Evolutionary conservation across 2,113 vertebrate genomes (phyloP).

Genomic region (Pundamilia nyererei): DNA sequence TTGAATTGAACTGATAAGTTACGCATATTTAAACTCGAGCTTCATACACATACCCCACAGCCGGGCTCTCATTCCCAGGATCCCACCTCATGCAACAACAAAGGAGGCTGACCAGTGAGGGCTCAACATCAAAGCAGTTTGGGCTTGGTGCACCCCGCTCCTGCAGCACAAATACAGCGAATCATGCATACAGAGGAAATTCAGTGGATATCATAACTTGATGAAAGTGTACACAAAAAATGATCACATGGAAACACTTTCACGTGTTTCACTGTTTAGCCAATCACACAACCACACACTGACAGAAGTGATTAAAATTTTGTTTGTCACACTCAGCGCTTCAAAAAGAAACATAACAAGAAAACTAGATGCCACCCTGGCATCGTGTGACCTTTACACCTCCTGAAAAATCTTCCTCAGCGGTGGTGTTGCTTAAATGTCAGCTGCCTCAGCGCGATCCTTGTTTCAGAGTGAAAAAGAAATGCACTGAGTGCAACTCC

Average conservation of each 20-base stretch:
- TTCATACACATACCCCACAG: neutral
- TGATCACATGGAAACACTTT: neutral
- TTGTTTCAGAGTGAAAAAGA: neutral
- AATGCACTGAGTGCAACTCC: conserved; percentile 1
- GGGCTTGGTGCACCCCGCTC: neutral
- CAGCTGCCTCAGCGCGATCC: conserved; percentile 28
- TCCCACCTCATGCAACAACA: neutral
- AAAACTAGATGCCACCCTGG: neutral
- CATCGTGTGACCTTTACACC: conserved; percentile 40
- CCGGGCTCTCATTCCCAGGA: neutral
- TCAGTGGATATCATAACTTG: neutral
- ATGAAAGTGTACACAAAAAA: neutral
- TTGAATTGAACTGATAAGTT: neutral
- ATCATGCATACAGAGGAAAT: neutral
- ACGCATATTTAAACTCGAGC: neutral
- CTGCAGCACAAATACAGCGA: neutral
- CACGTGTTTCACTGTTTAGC: neutral
- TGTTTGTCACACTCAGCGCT: neutral
- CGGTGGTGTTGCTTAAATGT: conserved; percentile 48
- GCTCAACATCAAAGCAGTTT: neutral
- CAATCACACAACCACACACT: neutral
- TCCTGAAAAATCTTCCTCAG: conserved; percentile 4
- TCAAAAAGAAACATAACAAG: neutral
- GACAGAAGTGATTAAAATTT: neutral
- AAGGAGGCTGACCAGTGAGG: neutral